These are phyloP conservation scores for Myotis yumanensis DNA, from an alignment of 2,113 vertebrate species.

Conservation along the genomic window DNA sequence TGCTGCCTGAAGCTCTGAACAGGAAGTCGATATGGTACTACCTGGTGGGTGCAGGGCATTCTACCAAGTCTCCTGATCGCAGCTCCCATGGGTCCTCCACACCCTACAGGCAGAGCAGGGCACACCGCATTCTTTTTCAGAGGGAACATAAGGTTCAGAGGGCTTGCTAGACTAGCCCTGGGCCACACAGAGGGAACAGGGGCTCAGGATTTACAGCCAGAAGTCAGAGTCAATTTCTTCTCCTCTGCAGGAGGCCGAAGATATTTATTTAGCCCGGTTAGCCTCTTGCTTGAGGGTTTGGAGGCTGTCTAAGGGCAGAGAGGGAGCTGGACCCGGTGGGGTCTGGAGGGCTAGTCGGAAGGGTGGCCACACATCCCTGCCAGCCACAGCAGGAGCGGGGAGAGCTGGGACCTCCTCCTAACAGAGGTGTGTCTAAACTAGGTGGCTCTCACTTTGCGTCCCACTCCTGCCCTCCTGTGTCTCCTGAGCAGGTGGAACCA, in stretches of 20 bases:
- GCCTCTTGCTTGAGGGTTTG: not conserved
- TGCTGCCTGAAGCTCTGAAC: not conserved
- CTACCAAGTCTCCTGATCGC: not conserved
- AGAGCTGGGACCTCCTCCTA: not conserved
- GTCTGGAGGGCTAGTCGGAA: not conserved
- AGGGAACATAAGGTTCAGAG: not conserved
- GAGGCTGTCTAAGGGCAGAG: not conserved
- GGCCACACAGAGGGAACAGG: not conserved
- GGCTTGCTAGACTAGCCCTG: not conserved
- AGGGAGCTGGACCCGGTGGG: not conserved
- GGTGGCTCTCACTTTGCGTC: rapidly evolving
- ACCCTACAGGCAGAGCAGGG: not conserved
- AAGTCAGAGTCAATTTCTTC: not conserved
- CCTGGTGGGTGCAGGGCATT: not conserved
- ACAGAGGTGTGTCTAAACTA: not conserved
- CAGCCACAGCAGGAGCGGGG: not conserved
- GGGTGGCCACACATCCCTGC: not conserved
- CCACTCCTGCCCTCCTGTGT: not conserved
- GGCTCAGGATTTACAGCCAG: not conserved
- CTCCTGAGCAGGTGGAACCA: constrained; percentile 93
- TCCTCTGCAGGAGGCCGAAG: not conserved
- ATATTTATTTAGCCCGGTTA: not conserved
- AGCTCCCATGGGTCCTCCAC: not conserved
- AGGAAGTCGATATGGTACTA: not conserved
- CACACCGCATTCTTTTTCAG: not conserved